These are phyloP conservation scores for Tetragonula clypearis DNA, from an alignment of 1,140 invertebrate species.

Conservation along the genomic window DNA sequence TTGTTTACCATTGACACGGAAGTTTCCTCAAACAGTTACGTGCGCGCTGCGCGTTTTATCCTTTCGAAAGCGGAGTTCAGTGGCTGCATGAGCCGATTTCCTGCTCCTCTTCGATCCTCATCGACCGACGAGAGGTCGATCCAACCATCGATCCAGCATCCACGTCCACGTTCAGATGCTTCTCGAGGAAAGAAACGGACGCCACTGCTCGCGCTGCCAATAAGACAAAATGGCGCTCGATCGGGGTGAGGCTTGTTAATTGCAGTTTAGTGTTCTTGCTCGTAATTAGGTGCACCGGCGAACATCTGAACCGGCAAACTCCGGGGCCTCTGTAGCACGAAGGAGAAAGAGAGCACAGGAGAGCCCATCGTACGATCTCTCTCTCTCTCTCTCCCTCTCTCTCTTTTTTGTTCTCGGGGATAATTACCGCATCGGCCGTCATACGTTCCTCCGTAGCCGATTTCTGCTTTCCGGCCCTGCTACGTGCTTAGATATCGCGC, in stretches of 20 bases:
- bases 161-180: conserved; percentile 40
- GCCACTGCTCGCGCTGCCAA: conserved; percentile 54
- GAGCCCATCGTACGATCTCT: too few species aligned
- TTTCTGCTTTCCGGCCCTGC: conserved; percentile 47
- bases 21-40: too few species aligned
- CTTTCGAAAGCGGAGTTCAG: not conserved
- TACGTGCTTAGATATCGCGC: conserved; percentile 25
- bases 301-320: conserved; percentile 69
- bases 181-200: conserved; percentile 40
- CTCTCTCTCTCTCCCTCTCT: too few species aligned
- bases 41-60: too few species aligned
- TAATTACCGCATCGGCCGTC: conserved; percentile 77
- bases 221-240: conserved; percentile 71
- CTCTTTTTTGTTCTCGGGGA: conserved; percentile 34
- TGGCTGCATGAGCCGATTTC: conserved; percentile 35
- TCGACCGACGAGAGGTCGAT: conserved; percentile 38
- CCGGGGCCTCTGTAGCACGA: not conserved
- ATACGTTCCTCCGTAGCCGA: conserved; percentile 63
- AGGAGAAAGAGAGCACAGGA: not conserved
- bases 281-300: conserved; percentile 78
- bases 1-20: not conserved
- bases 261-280: conserved; percentile 80
- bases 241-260: conserved; percentile 76
- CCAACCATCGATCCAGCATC: conserved; percentile 27
- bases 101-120: conserved; percentile 37